Conservation (phyloP, 2,888 invertebrate genomes). For the Netelia virgata region DNA sequence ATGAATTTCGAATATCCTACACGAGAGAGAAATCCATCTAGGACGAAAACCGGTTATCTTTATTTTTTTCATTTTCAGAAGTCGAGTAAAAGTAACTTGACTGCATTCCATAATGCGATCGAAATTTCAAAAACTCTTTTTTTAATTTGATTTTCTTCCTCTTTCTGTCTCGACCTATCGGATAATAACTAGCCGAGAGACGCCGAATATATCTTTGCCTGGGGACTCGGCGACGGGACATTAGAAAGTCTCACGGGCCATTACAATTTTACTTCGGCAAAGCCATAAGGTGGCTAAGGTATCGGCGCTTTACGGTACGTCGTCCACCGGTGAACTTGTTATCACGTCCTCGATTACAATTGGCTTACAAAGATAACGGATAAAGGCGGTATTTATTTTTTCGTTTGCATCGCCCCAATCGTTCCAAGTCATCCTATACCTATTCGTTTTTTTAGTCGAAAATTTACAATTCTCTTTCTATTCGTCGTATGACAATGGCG, state of each 20-base stretch:
- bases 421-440: no score
- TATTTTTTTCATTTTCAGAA: constrained; percentile 26
- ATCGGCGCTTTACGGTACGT: background rate
- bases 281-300: background rate
- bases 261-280: background rate
- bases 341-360: constrained; percentile 28
- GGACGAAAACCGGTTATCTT: constrained; percentile 39
- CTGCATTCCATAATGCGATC: constrained; percentile 26
- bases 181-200: background rate
- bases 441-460: no score
- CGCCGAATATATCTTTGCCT: background rate
- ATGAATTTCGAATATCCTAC: no score
- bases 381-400: constrained; percentile 7
- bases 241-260: background rate
- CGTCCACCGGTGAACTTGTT: background rate
- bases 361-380: background rate
- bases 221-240: background rate
- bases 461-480: no score
- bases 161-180: background rate
- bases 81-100: constrained; percentile 16
- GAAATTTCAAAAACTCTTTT: constrained; percentile 3
- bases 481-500: no score
- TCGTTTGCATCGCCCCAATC: background rate
- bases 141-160: background rate
- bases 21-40: constrained; percentile 5